These are phyloP conservation scores for Heterodera schachtii DNA, from an alignment of 1,140 invertebrate genomes.

Conservation along the genomic window DNA sequence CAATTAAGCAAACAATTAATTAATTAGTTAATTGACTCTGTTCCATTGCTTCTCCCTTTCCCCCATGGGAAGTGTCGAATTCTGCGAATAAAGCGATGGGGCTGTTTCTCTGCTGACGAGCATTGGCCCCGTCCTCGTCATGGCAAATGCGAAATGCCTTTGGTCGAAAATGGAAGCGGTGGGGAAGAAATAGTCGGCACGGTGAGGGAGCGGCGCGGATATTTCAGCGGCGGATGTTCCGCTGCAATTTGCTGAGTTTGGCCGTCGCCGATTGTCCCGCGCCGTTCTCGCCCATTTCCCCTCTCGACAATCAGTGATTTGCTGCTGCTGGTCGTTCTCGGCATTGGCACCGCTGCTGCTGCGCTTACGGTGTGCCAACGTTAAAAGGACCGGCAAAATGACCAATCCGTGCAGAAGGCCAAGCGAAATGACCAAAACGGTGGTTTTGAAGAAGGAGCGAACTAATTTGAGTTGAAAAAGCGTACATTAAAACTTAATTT, in stretches of 20 bases:
- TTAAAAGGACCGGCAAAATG: constrained; percentile 77
- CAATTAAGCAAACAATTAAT: too few relatives aligned
- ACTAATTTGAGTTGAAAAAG: constrained; percentile 69
- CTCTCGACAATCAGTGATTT: too few relatives aligned
- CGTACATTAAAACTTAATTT: too few relatives aligned
- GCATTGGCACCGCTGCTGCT: too few relatives aligned
- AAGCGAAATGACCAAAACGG: constrained; percentile 89
- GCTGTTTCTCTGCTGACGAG: too few relatives aligned
- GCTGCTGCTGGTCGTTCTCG: not conserved
- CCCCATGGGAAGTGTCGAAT: too few relatives aligned
- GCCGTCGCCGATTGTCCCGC: not conserved
- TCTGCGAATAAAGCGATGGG: too few relatives aligned
- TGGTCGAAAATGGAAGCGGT: not conserved
- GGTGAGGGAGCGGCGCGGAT: not conserved
- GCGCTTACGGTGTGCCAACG: constrained; percentile 61
- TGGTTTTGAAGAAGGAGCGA: constrained; percentile 97
- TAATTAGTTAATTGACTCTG: too few relatives aligned
- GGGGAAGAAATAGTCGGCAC: not conserved
- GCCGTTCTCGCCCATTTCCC: not conserved
- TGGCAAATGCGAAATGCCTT: not conserved
- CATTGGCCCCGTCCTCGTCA: not conserved
- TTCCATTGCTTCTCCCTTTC: too few relatives aligned
- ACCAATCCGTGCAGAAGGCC: constrained; percentile 67
- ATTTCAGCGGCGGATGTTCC: not conserved
- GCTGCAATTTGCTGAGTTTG: not conserved